Evolutionary conservation across 2,888 invertebrate species (phyloP).

Genomic region (Spicauda simplicius): DNA sequence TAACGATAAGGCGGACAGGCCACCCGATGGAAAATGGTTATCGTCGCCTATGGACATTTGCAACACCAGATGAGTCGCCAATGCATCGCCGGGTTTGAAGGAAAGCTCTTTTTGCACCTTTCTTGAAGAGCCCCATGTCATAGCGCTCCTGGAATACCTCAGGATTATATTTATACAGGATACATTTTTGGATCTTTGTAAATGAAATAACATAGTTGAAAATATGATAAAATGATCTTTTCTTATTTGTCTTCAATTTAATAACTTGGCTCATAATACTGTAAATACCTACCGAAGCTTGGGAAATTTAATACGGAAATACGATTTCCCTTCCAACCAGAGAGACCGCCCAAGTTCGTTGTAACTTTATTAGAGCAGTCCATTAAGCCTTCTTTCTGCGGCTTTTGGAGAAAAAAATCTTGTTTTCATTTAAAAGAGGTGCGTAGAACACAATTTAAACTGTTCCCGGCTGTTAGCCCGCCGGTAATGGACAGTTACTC

Average conservation of each 20-base stretch:
- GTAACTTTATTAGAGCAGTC: constrained; percentile 50
- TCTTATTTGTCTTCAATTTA: not conserved
- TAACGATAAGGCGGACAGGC: too few species aligned
- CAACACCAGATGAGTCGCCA: too few species aligned
- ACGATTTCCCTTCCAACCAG: constrained; percentile 2
- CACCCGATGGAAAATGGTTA: too few species aligned
- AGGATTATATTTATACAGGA: too few species aligned
- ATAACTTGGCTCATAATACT: not conserved
- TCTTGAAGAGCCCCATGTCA: too few species aligned
- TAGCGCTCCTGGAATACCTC: too few species aligned
- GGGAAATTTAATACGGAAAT: constrained; percentile 8
- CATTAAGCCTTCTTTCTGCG: constrained; percentile 49
- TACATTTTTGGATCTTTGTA: too few species aligned
- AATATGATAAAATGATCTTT: too few species aligned
- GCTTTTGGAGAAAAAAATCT: constrained; percentile 42
- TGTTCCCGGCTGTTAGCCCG: constrained; percentile 51
- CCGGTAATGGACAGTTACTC: constrained; percentile 52
- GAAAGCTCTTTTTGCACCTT: too few species aligned
- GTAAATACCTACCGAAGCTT: not conserved
- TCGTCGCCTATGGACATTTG: too few species aligned
- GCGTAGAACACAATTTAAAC: constrained; percentile 54
- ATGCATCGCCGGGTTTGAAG: too few species aligned
- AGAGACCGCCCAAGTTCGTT: constrained; percentile 15
- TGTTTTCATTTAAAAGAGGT: constrained; percentile 49
- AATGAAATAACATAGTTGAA: too few species aligned